A percentile compares a stretch with the other conserved stretches of the same genome.
Conservation (phyloP, 2,797 vertebrate species). For the Manis crassicaudata region DNA sequence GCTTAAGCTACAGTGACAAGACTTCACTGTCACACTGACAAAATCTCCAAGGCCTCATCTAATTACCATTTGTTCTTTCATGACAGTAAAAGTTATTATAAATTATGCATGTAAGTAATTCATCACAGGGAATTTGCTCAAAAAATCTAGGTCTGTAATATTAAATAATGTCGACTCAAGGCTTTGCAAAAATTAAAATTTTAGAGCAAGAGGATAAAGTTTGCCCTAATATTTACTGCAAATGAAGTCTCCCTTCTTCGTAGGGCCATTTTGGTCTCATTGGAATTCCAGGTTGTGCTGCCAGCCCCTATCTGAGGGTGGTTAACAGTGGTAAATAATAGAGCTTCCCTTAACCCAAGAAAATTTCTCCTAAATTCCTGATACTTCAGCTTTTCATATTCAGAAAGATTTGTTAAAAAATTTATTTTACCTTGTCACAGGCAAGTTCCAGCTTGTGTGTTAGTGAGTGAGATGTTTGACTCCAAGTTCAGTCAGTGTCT, state of each 20-base stretch:
- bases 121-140: not conserved
- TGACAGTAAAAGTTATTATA: constrained; percentile 61
- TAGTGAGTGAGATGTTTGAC: not conserved
- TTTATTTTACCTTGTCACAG: not conserved
- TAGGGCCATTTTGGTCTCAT: not conserved
- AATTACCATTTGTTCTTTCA: constrained; percentile 79
- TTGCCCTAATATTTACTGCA: not conserved
- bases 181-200: constrained; percentile 63
- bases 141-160: constrained; percentile 33
- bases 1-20: constrained; percentile 37
- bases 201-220: constrained; percentile 5
- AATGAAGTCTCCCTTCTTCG: constrained; percentile 17
- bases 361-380: not conserved
- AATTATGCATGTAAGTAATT: constrained; percentile 59
- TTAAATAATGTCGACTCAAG: constrained; percentile 63
- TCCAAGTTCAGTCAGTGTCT: not conserved
- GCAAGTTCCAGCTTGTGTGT: not conserved
- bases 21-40: constrained; percentile 72
- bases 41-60: constrained; percentile 79
- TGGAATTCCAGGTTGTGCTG: not conserved
- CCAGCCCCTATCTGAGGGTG: not conserved
- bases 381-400: constrained; percentile 5
- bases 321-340: not conserved
- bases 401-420: not conserved
- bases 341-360: not conserved